Conservation (phyloP, 2,113 vertebrate species). For the Chionodraco myersi region DNA sequence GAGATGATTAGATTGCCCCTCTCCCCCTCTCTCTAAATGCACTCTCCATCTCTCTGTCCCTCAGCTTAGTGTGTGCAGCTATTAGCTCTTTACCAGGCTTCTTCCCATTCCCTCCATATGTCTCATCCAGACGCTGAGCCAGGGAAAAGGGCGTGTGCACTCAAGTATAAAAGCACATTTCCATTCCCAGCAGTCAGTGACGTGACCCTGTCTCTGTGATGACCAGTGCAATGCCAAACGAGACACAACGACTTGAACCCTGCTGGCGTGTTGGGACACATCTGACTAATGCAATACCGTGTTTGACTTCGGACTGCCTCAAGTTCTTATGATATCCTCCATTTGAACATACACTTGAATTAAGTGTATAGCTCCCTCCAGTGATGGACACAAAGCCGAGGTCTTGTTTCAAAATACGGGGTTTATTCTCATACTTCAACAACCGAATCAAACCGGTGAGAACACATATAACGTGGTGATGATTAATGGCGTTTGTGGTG, state of each 20-base stretch:
- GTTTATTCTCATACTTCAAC: no score
- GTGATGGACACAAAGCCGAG: no score
- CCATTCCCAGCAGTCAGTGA: background rate
- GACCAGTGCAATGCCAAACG: conserved; percentile 38
- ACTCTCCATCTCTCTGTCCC: background rate
- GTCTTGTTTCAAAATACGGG: no score
- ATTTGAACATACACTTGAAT: no score
- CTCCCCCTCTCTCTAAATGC: background rate
- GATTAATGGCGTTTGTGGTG: no score
- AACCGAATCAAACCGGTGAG: no score
- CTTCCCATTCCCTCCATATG: conserved; percentile 8
- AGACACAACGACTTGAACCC: background rate
- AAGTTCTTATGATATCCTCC: no score
- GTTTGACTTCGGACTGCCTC: no score
- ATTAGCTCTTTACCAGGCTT: conserved; percentile 30
- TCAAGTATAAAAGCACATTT: background rate
- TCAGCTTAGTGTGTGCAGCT: background rate
- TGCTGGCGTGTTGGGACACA: no score
- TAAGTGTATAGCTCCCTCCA: no score
- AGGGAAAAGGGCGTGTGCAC: background rate
- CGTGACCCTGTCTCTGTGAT: background rate
- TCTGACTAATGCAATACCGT: no score
- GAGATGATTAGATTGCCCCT: conserved; percentile 53
- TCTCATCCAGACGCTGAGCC: conserved; percentile 14
- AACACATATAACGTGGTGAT: no score